Percentiles rank a stretch among this genome's conserved stretches.
These are phyloP conservation scores for Rhinolophus ferrumequinum DNA, from an alignment of 2,113 vertebrate genomes.

Conservation along the genomic window DNA sequence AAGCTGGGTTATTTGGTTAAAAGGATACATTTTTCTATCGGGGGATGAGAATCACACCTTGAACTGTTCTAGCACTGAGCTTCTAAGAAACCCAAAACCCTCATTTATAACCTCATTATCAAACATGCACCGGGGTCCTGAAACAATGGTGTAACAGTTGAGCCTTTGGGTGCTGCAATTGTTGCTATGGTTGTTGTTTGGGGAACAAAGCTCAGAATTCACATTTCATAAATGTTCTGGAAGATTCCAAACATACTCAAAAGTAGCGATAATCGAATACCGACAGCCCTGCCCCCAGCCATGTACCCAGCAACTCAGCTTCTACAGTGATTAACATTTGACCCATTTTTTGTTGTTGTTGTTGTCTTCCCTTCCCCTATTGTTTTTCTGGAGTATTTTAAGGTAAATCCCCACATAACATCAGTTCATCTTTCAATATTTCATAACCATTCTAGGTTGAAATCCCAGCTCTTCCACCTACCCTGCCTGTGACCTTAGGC, in stretches of 20 bases:
- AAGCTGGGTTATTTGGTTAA: neutral
- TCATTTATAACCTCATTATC: neutral
- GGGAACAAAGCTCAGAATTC: neutral
- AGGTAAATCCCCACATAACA: neutral
- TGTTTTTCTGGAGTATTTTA: neutral
- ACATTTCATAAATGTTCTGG: neutral
- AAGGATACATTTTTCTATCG: neutral
- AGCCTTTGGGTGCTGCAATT: neutral
- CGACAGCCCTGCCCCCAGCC: fast-evolving
- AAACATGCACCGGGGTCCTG: neutral
- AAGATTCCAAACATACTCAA: neutral
- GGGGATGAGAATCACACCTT: neutral
- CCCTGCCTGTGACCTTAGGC: neutral
- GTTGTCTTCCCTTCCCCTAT: neutral
- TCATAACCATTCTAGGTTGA: neutral
- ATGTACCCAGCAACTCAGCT: neutral
- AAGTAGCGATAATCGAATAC: neutral
- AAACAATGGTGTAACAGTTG: too few relatives aligned
- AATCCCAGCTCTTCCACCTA: neutral
- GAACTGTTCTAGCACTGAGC: neutral
- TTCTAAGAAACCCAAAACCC: neutral
- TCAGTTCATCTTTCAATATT: neutral
- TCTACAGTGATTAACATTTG: neutral
- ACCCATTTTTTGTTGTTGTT: neutral
- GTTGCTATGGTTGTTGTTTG: neutral